Evolutionary conservation across 2,797 vertebrate species (phyloP).

Genomic region (Phataginus tricuspis): DNA sequence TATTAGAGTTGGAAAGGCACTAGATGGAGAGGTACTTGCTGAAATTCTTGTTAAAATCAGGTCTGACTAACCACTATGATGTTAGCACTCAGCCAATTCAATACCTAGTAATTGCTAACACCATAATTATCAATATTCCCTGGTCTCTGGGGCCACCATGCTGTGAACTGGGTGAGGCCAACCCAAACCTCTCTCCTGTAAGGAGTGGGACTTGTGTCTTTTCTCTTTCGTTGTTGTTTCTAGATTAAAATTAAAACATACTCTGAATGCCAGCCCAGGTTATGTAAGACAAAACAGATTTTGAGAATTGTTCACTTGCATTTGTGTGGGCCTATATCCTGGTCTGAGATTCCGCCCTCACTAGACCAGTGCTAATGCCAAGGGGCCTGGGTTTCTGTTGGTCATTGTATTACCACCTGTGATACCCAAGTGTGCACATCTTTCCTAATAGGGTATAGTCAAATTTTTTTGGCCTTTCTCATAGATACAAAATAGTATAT

Average conservation of each 20-base stretch:
- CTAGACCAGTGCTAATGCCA: background rate
- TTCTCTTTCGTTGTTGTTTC: background rate
- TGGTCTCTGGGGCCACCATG: background rate
- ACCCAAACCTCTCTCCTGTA: background rate
- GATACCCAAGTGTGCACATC: background rate
- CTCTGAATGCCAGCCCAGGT: background rate
- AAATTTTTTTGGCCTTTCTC: background rate
- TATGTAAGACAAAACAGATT: background rate
- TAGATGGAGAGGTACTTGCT: background rate
- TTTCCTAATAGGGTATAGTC: background rate
- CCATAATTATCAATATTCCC: background rate
- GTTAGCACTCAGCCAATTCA: background rate
- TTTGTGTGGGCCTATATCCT: background rate
- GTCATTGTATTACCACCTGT: background rate
- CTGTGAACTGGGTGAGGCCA: accelerated
- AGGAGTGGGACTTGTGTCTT: background rate
- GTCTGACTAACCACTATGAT: background rate
- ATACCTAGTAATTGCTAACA: background rate
- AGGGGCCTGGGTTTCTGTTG: background rate
- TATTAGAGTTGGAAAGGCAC: background rate
- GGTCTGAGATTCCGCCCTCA: accelerated
- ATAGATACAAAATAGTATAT: background rate
- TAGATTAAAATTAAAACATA: background rate
- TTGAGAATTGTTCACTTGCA: background rate
- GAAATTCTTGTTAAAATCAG: background rate